Evolutionary conservation across 2,797 vertebrate genomes (phyloP).

Genomic region (Selene dorsalis): DNA sequence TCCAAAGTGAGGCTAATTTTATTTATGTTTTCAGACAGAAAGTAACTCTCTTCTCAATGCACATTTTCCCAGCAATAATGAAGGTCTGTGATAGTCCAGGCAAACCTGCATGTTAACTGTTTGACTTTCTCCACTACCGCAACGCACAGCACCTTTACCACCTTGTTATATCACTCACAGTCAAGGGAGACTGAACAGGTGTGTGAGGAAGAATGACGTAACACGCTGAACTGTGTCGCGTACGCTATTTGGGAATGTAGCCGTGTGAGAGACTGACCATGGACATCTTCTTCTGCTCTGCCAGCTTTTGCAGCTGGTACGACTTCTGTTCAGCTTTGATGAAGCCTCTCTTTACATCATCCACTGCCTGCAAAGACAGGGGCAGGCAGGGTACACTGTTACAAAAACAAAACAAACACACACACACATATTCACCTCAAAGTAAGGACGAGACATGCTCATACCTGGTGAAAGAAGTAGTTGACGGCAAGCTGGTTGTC

Average conservation of each 20-base stretch:
- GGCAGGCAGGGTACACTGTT: neutral
- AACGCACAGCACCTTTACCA: neutral
- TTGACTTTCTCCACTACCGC: neutral
- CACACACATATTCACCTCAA: neutral
- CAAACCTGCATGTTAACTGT: conserved; percentile 10
- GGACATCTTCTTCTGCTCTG: conserved; percentile 95
- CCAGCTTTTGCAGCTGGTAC: conserved; percentile 96
- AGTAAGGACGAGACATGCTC: neutral
- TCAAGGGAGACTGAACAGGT: conserved; percentile 19
- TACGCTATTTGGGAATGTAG: neutral
- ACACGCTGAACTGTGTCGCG: neutral
- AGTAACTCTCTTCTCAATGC: neutral
- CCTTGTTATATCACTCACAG: conserved; percentile 11
- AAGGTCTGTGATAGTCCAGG: neutral
- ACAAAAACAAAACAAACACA: neutral
- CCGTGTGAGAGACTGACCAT: conserved; percentile 84
- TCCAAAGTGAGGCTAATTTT: neutral
- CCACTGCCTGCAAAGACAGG: conserved; percentile 85
- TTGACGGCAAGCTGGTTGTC: conserved; percentile 94
- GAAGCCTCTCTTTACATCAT: conserved; percentile 95
- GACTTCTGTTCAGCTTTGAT: conserved; percentile 96
- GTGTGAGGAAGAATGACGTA: conserved; percentile 6
- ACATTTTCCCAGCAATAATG: neutral
- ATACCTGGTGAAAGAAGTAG: conserved; percentile 92
- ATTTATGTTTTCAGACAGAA: conserved; percentile 4